Conservation (phyloP, 2,888 invertebrate genomes). For the Dascillus cervinus region DNA sequence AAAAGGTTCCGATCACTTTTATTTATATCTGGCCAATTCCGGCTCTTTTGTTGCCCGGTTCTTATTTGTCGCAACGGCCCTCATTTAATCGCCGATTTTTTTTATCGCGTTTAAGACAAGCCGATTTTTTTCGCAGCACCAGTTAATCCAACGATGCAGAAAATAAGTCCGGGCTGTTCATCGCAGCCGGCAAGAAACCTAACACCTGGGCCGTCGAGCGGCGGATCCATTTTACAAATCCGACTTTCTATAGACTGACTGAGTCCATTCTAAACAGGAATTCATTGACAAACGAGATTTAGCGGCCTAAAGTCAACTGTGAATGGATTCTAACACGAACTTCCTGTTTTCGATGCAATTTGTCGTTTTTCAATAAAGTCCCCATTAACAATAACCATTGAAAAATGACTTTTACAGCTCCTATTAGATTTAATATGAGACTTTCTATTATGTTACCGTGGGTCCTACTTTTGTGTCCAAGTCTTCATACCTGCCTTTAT, state of each 20-base stretch:
- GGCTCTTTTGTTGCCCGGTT: conserved; percentile 13
- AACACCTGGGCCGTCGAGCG: conserved; percentile 34
- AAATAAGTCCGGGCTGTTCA: conserved; percentile 36
- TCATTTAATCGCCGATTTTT: no score
- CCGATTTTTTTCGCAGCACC: conserved; percentile 18
- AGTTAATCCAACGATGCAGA: conserved; percentile 39
- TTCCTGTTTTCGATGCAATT: conserved; percentile 45
- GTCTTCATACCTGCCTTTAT: no score
- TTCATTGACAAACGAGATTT: conserved; percentile 37
- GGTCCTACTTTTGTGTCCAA: conserved; percentile 9
- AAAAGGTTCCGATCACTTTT: conserved; percentile 14
- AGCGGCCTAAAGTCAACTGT: conserved; percentile 36
- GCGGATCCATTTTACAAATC: conserved; percentile 28
- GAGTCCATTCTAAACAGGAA: conserved; percentile 37
- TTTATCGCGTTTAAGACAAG: no score
- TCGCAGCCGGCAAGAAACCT: conserved; percentile 20
- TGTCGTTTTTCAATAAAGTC: conserved; percentile 40
- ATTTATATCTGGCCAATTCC: conserved; percentile 18
- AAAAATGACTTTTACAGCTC: conserved; percentile 40
- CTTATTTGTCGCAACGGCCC: conserved; percentile 12
- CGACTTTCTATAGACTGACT: conserved; percentile 36
- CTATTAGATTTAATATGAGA: conserved; percentile 42
- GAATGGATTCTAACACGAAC: conserved; percentile 41
- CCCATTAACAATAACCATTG: conserved; percentile 39
- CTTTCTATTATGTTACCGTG: conserved; percentile 13